phyloP scores from a whole-genome alignment of 2,888 invertebrate genomes.

The Cataglyphis albicans region DNA sequence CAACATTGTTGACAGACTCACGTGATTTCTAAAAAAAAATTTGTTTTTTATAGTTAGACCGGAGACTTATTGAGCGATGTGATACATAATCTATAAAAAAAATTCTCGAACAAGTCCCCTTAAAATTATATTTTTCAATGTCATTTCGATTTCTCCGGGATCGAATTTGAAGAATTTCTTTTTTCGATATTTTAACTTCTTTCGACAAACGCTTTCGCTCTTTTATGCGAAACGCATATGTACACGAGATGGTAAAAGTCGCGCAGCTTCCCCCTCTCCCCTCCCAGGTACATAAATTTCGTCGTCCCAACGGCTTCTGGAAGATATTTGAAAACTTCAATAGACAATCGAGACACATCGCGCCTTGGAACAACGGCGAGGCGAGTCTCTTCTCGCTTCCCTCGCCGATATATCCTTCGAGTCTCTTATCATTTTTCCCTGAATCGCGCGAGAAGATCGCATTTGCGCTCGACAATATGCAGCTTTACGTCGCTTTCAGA shows the following conservation, averaged over 20 bases:
- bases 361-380: constrained; percentile 13
- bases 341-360: constrained; percentile 44
- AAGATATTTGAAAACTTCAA: constrained; percentile 55
- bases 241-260: constrained; percentile 33
- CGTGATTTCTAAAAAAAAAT: too few relatives aligned
- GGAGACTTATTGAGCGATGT: too few relatives aligned
- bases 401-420: constrained; percentile 16
- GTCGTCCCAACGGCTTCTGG: constrained; percentile 17
- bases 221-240: not conserved
- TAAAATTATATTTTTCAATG: constrained; percentile 30
- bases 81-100: not conserved
- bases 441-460: constrained; percentile 18
- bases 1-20: too few relatives aligned
- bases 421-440: constrained; percentile 43
- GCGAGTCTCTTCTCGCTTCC: not conserved
- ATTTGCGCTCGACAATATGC: constrained; percentile 28
- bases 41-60: too few relatives aligned
- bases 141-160: constrained; percentile 12
- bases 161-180: constrained; percentile 13
- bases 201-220: constrained; percentile 3
- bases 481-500: constrained; percentile 36
- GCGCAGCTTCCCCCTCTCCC: constrained; percentile 16
- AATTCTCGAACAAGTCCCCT: constrained; percentile 18
- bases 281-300: constrained; percentile 45
- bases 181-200: constrained; percentile 1